Evolutionary conservation across 2,888 invertebrate species (phyloP).

Genomic region (Keiferia lycopersicella): DNA sequence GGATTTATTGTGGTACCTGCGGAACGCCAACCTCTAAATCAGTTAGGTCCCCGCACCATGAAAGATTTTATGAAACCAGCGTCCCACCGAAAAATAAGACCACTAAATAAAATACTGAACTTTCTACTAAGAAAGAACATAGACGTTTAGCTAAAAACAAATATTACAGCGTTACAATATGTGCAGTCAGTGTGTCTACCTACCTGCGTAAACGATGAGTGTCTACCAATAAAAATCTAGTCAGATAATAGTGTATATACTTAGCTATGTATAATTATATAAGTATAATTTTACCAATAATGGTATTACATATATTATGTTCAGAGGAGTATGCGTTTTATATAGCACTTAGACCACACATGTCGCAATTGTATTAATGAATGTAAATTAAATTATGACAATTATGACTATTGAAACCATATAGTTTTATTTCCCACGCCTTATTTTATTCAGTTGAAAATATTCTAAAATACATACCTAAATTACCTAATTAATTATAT

Average conservation of each 20-base stretch:
- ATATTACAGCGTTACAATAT: not conserved
- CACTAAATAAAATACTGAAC: too few species aligned
- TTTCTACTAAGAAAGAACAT: not conserved
- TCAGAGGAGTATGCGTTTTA: constrained; percentile 26
- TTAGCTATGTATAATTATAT: not conserved
- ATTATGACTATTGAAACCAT: not conserved
- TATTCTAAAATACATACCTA: not conserved
- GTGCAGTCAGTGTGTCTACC: not conserved
- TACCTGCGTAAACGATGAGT: not conserved
- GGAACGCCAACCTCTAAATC: too few species aligned
- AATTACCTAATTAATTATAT: not conserved
- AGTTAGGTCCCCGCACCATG: too few species aligned
- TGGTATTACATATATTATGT: constrained; percentile 23
- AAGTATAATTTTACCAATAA: constrained; percentile 27
- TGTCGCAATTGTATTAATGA: constrained; percentile 59
- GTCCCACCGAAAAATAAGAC: too few species aligned
- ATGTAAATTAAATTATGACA: constrained; percentile 56
- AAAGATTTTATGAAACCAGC: too few species aligned
- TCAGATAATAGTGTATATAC: not conserved
- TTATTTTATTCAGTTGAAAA: constrained; percentile 7
- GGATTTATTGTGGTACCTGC: too few species aligned
- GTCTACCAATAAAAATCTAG: constrained; percentile 10
- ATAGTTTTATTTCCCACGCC: constrained; percentile 17
- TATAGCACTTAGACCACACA: constrained; percentile 33
- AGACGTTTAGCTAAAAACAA: not conserved